These are phyloP conservation scores for Microctonus brassicae DNA, from an alignment of 2,888 invertebrate species.

Conservation along the genomic window DNA sequence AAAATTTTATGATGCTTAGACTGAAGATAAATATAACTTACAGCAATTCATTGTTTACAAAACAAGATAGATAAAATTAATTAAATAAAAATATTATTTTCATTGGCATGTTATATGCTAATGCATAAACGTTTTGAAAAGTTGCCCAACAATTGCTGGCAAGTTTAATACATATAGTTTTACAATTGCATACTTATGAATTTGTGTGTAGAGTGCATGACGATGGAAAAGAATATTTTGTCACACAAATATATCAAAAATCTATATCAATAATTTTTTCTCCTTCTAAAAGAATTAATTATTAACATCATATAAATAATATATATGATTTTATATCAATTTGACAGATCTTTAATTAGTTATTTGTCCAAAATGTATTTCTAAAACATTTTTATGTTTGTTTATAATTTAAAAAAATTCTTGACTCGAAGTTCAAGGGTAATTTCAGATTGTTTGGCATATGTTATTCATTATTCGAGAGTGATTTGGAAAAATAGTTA, in stretches of 20 bases:
- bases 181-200: not conserved
- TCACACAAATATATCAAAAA: not conserved
- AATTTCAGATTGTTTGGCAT: too few species aligned
- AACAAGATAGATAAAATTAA: not conserved
- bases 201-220: not conserved
- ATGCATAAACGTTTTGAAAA: slow-evolving; percentile 29
- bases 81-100: slow-evolving; percentile 4
- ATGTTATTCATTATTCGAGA: too few species aligned
- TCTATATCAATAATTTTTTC: not conserved
- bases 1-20: not conserved
- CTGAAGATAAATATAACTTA: not conserved
- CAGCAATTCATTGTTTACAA: not conserved
- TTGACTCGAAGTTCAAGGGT: not conserved
- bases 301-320: too few species aligned
- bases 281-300: too few species aligned
- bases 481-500: not conserved
- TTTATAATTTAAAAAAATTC: not conserved
- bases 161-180: not conserved
- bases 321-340: too few species aligned
- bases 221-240: not conserved
- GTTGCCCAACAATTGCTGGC: slow-evolving; percentile 36
- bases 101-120: slow-evolving; percentile 30
- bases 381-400: too few species aligned
- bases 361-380: too few species aligned
- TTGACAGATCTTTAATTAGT: too few species aligned